Conservation (phyloP, 2,888 invertebrate genomes). For the Lasioglossum vierecki region DNA sequence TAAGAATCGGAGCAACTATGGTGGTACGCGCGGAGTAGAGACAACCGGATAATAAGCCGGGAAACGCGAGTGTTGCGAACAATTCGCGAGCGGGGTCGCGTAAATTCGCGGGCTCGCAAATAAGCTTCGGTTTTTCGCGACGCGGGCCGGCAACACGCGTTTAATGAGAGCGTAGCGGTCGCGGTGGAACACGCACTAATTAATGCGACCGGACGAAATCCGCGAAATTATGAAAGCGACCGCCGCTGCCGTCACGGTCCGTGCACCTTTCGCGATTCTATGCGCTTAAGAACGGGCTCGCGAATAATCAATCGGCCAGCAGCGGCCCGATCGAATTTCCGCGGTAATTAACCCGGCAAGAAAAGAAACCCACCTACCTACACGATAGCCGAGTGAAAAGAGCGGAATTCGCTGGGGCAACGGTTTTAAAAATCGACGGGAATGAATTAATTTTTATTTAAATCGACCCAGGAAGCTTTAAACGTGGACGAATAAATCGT, state of each 20-base stretch:
- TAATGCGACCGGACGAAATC: conserved; percentile 37
- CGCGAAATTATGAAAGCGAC: conserved; percentile 56
- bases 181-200: conserved; percentile 31
- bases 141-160: background rate
- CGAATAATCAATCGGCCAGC: conserved; percentile 38
- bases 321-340: conserved; percentile 36
- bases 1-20: background rate
- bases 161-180: background rate
- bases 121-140: background rate
- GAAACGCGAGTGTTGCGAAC: background rate
- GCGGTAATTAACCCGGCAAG: conserved; percentile 39
- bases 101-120: background rate
- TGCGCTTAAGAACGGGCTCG: conserved; percentile 18
- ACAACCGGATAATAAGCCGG: conserved; percentile 4
- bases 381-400: background rate
- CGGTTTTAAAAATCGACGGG: background rate
- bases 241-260: background rate
- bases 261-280: conserved; percentile 23
- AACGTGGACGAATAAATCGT: background rate
- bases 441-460: conserved; percentile 13
- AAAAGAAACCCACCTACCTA: background rate
- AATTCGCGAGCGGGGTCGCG: background rate
- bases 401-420: background rate
- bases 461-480: background rate
- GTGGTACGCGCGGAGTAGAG: background rate